Percentiles rank a stretch among this genome's conserved stretches.
phyloP scores from a whole-genome alignment of 1,140 invertebrate genomes.

The Drosophila murphyi region DNA sequence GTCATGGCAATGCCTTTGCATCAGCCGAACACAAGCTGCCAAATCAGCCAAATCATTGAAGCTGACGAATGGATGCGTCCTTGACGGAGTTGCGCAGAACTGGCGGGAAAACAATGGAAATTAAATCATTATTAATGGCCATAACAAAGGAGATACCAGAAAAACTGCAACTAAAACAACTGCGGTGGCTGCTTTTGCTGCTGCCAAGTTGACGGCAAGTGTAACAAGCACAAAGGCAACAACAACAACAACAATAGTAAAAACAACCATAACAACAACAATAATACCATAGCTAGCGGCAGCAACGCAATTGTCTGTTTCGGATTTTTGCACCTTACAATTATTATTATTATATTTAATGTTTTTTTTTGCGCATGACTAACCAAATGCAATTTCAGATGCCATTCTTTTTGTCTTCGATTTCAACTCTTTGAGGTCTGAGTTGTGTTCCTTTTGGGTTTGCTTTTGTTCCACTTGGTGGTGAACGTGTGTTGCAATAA shows the following conservation, averaged over 20 bases:
- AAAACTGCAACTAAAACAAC: conserved; percentile 8
- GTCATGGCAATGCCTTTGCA: conserved; percentile 1
- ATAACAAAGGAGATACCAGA: conserved; percentile 55
- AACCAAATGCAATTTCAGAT: conserved; percentile 81
- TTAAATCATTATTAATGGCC: conserved; percentile 72
- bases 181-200: conserved; percentile 8
- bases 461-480: conserved; percentile 68
- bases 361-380: conserved; percentile 75
- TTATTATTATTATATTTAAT: conserved; percentile 67
- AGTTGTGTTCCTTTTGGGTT: conserved; percentile 61
- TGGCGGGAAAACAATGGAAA: conserved; percentile 69
- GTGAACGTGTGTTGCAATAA: conserved; percentile 66
- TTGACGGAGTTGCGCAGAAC: conserved; percentile 54
- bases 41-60: conserved; percentile 45
- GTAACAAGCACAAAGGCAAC: conserved; percentile 59
- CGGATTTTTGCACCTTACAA: conserved; percentile 51
- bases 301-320: conserved; percentile 43
- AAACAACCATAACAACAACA: conserved; percentile 14
- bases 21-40: conserved; percentile 25
- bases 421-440: conserved; percentile 34
- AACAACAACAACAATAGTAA: conserved; percentile 2
- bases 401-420: conserved; percentile 70
- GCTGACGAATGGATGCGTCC: conserved; percentile 68
- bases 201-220: conserved; percentile 62
- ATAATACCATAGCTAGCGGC: conserved; percentile 11